phyloP scores from a whole-genome alignment of 2,888 invertebrate genomes.

The Helobdella robusta region DNA sequence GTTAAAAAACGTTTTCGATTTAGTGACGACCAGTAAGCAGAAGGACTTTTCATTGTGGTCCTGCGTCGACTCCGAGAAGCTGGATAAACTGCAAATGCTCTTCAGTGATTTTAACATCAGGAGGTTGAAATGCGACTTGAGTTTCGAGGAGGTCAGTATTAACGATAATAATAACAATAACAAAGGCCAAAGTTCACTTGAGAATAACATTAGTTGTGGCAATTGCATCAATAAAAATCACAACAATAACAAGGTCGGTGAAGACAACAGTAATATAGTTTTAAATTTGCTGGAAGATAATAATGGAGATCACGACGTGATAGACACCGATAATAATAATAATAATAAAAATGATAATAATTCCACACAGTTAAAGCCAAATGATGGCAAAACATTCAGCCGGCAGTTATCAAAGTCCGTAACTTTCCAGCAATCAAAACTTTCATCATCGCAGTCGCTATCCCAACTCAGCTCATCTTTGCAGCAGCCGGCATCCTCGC shows the following conservation, averaged over 20 bases:
- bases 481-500: slow-evolving; percentile 7
- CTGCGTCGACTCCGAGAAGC: slow-evolving; percentile 37
- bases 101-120: background rate
- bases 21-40: slow-evolving; percentile 38
- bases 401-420: background rate
- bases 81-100: slow-evolving; percentile 28
- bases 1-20: slow-evolving; percentile 57
- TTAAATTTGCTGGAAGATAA: background rate
- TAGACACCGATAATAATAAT: slow-evolving; percentile 32
- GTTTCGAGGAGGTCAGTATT: too few species aligned
- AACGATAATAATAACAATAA: background rate
- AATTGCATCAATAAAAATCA: background rate
- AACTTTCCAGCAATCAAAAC: too few species aligned
- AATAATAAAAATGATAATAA: slow-evolving; percentile 23
- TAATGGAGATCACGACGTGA: slow-evolving; percentile 13
- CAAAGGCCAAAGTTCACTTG: background rate
- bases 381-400: background rate
- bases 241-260: background rate
- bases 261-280: background rate
- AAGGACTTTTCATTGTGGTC: slow-evolving; percentile 43
- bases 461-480: slow-evolving; percentile 6
- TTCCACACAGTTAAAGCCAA: slow-evolving; percentile 12
- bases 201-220: background rate
- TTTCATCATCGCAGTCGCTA: background rate
- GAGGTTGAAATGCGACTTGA: background rate